Percentiles rank a stretch among this genome's conserved stretches.
Conservation (phyloP, 2,888 invertebrate species). For the Clepsis dumicolana region DNA sequence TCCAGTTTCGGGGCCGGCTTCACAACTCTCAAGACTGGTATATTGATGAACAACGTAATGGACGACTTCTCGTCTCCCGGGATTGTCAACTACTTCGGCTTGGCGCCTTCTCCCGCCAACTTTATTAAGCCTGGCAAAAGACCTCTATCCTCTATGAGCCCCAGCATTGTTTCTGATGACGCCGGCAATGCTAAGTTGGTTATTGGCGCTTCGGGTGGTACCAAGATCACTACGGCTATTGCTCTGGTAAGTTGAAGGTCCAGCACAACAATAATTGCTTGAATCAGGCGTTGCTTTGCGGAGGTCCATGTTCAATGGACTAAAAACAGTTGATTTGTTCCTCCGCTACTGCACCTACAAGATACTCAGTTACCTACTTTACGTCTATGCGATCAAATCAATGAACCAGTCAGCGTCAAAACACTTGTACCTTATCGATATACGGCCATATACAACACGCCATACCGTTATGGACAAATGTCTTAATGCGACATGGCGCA, state of each 20-base stretch:
- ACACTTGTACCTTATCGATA: too few relatives aligned
- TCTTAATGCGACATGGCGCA: too few relatives aligned
- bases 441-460: too few relatives aligned
- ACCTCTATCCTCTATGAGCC: conserved; percentile 95
- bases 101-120: conserved; percentile 93
- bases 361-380: too few relatives aligned
- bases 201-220: conserved; percentile 94
- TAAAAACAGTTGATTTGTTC: too few relatives aligned
- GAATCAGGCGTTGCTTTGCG: too few relatives aligned
- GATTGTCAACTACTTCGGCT: conserved; percentile 88
- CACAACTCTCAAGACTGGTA: conserved; percentile 92
- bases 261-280: too few relatives aligned
- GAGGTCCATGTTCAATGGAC: too few relatives aligned
- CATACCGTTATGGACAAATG: too few relatives aligned
- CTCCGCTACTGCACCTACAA: too few relatives aligned
- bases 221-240: conserved; percentile 92
- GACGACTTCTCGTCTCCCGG: conserved; percentile 96
- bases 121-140: conserved; percentile 92
- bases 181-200: conserved; percentile 89
- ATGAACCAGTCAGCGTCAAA: too few relatives aligned
- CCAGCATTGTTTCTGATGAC: conserved; percentile 90
- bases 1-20: conserved; percentile 94
- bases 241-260: conserved; percentile 84
- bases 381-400: too few relatives aligned
- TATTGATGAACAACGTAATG: conserved; percentile 98